Evolutionary conservation across 2,888 invertebrate species (phyloP).

Genomic region (Cheilosia grossa): DNA sequence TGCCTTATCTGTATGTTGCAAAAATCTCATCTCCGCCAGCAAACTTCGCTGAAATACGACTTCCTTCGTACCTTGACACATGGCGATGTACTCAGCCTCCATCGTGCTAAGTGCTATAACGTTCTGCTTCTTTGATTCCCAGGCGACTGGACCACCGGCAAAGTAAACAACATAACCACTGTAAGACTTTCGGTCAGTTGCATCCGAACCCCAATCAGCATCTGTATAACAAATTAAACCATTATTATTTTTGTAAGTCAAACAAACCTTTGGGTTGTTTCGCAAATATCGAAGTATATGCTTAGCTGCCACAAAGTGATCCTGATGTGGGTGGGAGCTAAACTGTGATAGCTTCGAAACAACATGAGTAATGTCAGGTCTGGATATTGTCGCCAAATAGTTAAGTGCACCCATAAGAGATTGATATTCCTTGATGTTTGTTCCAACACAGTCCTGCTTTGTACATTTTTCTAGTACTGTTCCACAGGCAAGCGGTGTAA

Average conservation of each 20-base stretch:
- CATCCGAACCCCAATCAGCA: conserved; percentile 62
- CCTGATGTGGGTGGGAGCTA: conserved; percentile 67
- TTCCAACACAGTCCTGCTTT: conserved; percentile 30
- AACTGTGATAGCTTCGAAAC: conserved; percentile 66
- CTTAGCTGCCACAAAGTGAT: conserved; percentile 70
- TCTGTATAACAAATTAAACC: conserved; percentile 68
- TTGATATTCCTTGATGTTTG: conserved; percentile 49
- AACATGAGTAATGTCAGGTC: conserved; percentile 66
- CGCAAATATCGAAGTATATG: conserved; percentile 67
- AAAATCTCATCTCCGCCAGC: conserved; percentile 55
- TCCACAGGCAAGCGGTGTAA: conserved; percentile 52
- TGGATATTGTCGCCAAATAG: conserved; percentile 60
- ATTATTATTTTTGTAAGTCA: conserved; percentile 18
- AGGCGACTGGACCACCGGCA: conserved; percentile 48
- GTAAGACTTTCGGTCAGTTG: conserved; percentile 60
- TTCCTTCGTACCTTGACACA: conserved; percentile 64
- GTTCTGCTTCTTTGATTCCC: conserved; percentile 70
- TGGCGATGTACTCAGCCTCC: conserved; percentile 73
- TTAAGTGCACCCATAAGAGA: conserved; percentile 61
- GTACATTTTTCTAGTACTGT: conserved; percentile 60
- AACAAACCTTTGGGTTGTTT: conserved; percentile 29
- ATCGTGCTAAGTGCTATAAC: conserved; percentile 60
- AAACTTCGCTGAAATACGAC: conserved; percentile 58
- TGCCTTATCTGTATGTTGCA: conserved; percentile 12
- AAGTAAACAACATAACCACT: conserved; percentile 60